These are phyloP conservation scores for Anomalospiza imberbis DNA, from an alignment of 2,797 vertebrate genomes.

Conservation along the genomic window DNA sequence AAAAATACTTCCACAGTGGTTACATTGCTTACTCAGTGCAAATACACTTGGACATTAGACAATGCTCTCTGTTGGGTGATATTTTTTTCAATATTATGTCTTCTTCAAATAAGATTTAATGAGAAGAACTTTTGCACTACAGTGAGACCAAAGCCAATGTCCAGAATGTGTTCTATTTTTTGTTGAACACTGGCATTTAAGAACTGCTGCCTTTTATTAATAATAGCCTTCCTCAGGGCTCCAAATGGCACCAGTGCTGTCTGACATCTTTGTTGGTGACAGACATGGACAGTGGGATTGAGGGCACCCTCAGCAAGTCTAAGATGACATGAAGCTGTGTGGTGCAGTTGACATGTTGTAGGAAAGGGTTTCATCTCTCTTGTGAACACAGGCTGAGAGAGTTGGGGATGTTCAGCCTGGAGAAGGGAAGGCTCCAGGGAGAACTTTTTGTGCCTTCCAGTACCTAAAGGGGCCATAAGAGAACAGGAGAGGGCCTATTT, in stretches of 20 bases:
- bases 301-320: background rate
- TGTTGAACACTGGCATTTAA: background rate
- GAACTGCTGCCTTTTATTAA: background rate
- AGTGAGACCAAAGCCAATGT: background rate
- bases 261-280: background rate
- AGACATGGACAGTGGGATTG: background rate
- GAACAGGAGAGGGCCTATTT: background rate
- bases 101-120: background rate
- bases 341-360: background rate
- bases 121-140: background rate
- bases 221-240: background rate
- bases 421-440: background rate
- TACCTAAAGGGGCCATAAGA: background rate
- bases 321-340: background rate
- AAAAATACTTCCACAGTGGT: background rate
- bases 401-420: background rate
- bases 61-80: background rate
- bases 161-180: background rate
- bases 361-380: background rate
- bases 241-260: background rate
- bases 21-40: background rate
- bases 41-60: background rate
- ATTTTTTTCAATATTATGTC: background rate
- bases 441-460: background rate
- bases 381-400: background rate